Evolutionary conservation across 2,888 invertebrate genomes (phyloP).

Genomic region (Macrophya annulata): DNA sequence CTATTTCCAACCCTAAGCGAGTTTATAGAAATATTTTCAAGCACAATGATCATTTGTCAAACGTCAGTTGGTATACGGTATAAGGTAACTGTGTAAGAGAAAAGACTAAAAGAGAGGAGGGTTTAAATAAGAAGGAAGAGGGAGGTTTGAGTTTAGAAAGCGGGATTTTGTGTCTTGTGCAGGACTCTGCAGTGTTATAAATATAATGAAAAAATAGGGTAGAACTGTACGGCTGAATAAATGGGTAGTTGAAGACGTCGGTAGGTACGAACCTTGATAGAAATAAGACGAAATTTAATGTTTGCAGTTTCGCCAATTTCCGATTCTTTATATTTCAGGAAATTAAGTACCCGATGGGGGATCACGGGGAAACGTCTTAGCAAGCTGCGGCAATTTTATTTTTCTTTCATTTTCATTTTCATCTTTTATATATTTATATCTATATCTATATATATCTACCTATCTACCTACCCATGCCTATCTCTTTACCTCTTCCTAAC

Average conservation of each 20-base stretch:
- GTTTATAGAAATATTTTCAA: constrained; percentile 54
- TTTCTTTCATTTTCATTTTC: neutral
- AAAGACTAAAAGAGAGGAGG: constrained; percentile 3
- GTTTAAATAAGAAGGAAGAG: constrained; percentile 50
- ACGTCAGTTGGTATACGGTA: constrained; percentile 42
- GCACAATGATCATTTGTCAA: constrained; percentile 55
- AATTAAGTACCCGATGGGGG: constrained; percentile 31
- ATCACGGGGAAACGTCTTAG: constrained; percentile 6
- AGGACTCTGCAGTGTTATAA: constrained; percentile 1
- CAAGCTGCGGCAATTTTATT: constrained; percentile 14
- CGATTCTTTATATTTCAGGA: constrained; percentile 42
- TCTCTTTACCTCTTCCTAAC: neutral
- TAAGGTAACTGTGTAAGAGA: constrained; percentile 7
- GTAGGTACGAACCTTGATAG: neutral
- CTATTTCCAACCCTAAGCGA: constrained; percentile 3
- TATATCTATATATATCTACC: neutral
- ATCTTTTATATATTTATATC: neutral
- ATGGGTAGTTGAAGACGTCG: neutral
- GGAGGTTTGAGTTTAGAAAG: constrained; percentile 58
- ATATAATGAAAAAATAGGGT: constrained; percentile 11
- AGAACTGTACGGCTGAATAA: neutral
- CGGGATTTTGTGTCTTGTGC: neutral
- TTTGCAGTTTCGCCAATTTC: constrained; percentile 44
- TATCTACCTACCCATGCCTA: too few relatives aligned
- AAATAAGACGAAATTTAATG: constrained; percentile 27